A percentile compares a stretch with the other conserved stretches of the same genome.
These are phyloP conservation scores for Chanos chanos DNA, from an alignment of 2,797 vertebrate species.

Conservation along the genomic window DNA sequence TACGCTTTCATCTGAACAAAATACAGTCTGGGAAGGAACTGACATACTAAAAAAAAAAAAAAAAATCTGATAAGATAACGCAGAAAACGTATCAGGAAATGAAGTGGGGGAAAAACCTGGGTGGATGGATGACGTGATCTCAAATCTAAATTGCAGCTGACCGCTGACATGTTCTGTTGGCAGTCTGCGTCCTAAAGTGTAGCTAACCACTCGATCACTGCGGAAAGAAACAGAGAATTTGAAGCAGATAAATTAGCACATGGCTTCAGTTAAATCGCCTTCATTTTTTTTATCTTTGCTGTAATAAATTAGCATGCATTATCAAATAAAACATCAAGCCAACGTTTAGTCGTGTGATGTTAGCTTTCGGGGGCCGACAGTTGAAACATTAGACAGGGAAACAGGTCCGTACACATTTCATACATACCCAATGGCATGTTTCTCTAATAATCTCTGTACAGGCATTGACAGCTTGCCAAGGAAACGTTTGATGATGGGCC, in stretches of 20 bases:
- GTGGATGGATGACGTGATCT: constrained; percentile 85
- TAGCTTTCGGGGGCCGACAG: too few relatives aligned
- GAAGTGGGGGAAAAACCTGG: constrained; percentile 65
- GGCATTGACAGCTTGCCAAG: constrained; percentile 87
- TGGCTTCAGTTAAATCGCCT: neutral
- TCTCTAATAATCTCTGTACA: constrained; percentile 82
- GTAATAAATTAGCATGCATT: too few relatives aligned
- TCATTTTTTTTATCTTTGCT: too few relatives aligned
- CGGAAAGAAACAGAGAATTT: neutral
- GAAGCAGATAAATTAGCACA: neutral
- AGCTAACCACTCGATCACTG: constrained; percentile 85
- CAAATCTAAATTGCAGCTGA: constrained; percentile 84
- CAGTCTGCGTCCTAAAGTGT: constrained; percentile 80
- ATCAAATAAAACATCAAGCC: too few relatives aligned
- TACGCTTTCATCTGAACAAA: too few relatives aligned
- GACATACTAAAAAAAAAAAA: constrained; percentile 42
- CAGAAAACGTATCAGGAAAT: too few relatives aligned
- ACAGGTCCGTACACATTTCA: too few relatives aligned
- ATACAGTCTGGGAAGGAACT: neutral
- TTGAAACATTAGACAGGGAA: too few relatives aligned
- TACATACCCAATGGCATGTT: constrained; percentile 81
- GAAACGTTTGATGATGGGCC: constrained; percentile 86
- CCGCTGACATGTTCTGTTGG: constrained; percentile 86
- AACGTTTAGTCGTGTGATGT: too few relatives aligned
- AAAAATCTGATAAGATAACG: too few relatives aligned